Base-by-base conservation (phyloP, 2,888 invertebrate genomes). In the Drosophila melanosoma region DNA sequence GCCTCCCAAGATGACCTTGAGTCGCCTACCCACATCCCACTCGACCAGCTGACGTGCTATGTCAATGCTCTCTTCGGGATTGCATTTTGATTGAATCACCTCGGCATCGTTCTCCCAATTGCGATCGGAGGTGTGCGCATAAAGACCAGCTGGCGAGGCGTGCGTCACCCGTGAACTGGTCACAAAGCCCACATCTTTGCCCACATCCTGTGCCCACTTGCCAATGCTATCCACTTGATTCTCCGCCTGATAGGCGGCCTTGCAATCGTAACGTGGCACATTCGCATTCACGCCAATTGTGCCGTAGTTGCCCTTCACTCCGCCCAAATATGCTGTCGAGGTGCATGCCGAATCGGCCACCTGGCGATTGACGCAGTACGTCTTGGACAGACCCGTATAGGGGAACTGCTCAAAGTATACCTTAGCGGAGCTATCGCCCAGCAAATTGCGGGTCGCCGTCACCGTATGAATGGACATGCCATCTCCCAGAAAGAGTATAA, bases 281-380 rank as follows among this genome's bases (percentile, higher is more conserved):
- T 94, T 94, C 0, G 95, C 96, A 48, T 95, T 95, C 0, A 97
- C 94, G 0, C 97, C 97, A 33, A 97, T 94, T 0, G 97, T 96
- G 1, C 95, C 96, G 76, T 91, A 94, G 91, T 97, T 97, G 20
- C 95, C 95, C 93, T 97, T 97, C 0, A 97, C 96, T 0, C 97
- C 97, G 1, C 95, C 94, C 48, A 97, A 93, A 89, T 96, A 97
- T 0, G 97, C 97, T 0, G 97, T 97, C 0, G 96, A 96, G 1
- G 97, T 96, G 88, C 96, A 97, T 0, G 97, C 97, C 0, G 97
- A 97, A 89, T 98, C 98, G 0, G 97, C 95, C 0, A 97, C 97
- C 93, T 97, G 96, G 8, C 94, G 94, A 84, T 97, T 95, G 0
- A 96, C 95, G 91, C 96, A 96, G 91, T 96, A 97, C 0, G 97